Percentiles rank a stretch among this genome's conserved stretches.
Conservation (phyloP, 2,797 vertebrate species). For the Sphaeramia orbicularis region DNA sequence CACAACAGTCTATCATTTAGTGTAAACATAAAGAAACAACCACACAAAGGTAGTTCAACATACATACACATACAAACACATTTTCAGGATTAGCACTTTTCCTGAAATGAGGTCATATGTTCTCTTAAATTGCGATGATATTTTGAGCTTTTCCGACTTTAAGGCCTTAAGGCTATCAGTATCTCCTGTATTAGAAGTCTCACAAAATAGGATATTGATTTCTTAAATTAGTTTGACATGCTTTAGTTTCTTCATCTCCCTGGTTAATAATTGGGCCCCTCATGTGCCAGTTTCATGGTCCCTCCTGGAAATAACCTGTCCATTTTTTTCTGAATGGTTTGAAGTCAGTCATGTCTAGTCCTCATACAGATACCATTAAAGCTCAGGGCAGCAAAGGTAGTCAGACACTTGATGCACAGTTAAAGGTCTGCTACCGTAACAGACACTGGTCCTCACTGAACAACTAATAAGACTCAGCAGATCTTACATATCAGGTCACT, state of each 20-base stretch:
- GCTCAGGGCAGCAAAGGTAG: not conserved
- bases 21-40: slow-evolving; percentile 11
- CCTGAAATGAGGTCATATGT: slow-evolving; percentile 36
- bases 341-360: slow-evolving; percentile 12
- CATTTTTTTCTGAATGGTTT: slow-evolving; percentile 26
- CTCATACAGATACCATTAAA: not conserved
- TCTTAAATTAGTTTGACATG: slow-evolving; percentile 82
- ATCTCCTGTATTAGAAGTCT: slow-evolving; percentile 44
- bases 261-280: slow-evolving; percentile 44
- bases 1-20: too few species aligned
- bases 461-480: not conserved
- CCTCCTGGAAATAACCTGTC: slow-evolving; percentile 16
- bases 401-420: not conserved
- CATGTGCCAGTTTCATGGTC: slow-evolving; percentile 59
- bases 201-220: slow-evolving; percentile 73
- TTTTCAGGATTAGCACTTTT: slow-evolving; percentile 11
- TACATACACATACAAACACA: not conserved
- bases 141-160: slow-evolving; percentile 34
- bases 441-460: not conserved
- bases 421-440: not conserved
- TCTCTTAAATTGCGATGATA: slow-evolving; percentile 19
- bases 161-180: slow-evolving; percentile 33
- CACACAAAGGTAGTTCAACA: slow-evolving; percentile 7
- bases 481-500: too few species aligned
- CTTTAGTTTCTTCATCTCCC: slow-evolving; percentile 69